Percentiles rank a stretch among this genome's conserved stretches.
Conservation (phyloP, 2,797 vertebrate species). For the Pseudochromis fuscus region DNA sequence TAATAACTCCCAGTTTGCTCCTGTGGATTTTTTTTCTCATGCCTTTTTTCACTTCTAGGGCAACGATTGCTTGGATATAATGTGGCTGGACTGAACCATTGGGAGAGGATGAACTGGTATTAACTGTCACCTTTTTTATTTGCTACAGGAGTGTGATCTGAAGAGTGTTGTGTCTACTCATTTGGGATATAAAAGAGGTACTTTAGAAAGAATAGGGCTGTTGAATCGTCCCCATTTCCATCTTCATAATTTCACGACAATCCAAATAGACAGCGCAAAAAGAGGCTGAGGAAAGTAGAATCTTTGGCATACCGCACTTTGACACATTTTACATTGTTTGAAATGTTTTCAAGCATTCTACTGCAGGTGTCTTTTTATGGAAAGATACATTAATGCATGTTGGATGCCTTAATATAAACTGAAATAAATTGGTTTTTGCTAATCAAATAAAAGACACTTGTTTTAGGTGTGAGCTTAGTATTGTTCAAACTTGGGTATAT, state of each 20-base stretch:
- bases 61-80: slow-evolving; percentile 64
- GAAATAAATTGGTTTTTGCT: slow-evolving; percentile 64
- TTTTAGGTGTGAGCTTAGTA: slow-evolving; percentile 75
- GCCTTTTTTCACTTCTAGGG: slow-evolving; percentile 66
- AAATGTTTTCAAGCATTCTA: slow-evolving; percentile 84
- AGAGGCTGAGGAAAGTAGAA: slow-evolving; percentile 74
- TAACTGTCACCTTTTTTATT: slow-evolving; percentile 67
- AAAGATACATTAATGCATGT: slow-evolving; percentile 79
- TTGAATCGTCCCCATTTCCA: slow-evolving; percentile 70
- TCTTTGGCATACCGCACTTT: slow-evolving; percentile 87
- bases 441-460: slow-evolving; percentile 67
- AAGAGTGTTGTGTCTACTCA: slow-evolving; percentile 65
- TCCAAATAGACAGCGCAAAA: slow-evolving; percentile 81
- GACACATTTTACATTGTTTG: slow-evolving; percentile 85
- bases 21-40: slow-evolving; percentile 74
- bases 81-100: slow-evolving; percentile 64
- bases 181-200: slow-evolving; percentile 81
- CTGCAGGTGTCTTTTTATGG: slow-evolving; percentile 81
- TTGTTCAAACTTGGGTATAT: slow-evolving; percentile 62
- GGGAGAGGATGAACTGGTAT: slow-evolving; percentile 65
- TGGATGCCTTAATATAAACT: slow-evolving; percentile 83
- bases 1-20: slow-evolving; percentile 70
- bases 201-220: slow-evolving; percentile 74
- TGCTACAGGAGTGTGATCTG: slow-evolving; percentile 65
- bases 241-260: slow-evolving; percentile 85